Evolutionary conservation across 2,797 vertebrate genomes (phyloP), one percentile per base, ranked within the genome.

Genomic region (Myotis vivesi): DNA sequence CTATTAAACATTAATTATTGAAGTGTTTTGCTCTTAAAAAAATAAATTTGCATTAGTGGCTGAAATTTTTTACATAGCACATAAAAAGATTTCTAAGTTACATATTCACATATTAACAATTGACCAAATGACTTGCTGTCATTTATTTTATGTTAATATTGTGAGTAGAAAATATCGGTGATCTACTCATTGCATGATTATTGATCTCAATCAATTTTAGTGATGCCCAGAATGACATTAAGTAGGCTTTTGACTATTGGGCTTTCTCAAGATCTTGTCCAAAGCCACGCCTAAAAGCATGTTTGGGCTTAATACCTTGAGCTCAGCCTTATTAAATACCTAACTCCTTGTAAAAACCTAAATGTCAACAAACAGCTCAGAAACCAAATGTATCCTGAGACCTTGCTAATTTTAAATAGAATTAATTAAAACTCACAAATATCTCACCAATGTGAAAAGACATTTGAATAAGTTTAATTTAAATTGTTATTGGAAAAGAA

Each of bases 391-490:
- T 69, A 49, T 55, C 87, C 5, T 87, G 79, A 95, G 76, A 91
- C 8, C 20, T 85, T 95, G 89, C 87, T 28, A 83, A n/a, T 89
- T 97, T 95, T 94, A 96, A 94, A 87, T 79, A 91, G 59, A 95
- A 93, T 95, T 96, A 95, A 91, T 92, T 86, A 91, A 91, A 79
- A 64, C 44, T 9, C 59, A 83, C 33, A 95, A 81, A 81, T 91
- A 87, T 87, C 89, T 94, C 76, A 89, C 46, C 41, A 82, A 86
- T 94, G 53, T 95, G 91, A 95, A 84, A 92, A 76, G 79, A 66
- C 38, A 92, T 96, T 94, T 85, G 89, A 95, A 82, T 95, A 87
- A 95, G 69, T 81, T 87, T 81, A 92, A 95, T 97, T 95, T 97
- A 95, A 95, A 95, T 95, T 95, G 36, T 92, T 95, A 96, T 91